Base-by-base conservation (phyloP, 2,888 invertebrate genomes). In the Ommatoiulus sabulosus region DNA sequence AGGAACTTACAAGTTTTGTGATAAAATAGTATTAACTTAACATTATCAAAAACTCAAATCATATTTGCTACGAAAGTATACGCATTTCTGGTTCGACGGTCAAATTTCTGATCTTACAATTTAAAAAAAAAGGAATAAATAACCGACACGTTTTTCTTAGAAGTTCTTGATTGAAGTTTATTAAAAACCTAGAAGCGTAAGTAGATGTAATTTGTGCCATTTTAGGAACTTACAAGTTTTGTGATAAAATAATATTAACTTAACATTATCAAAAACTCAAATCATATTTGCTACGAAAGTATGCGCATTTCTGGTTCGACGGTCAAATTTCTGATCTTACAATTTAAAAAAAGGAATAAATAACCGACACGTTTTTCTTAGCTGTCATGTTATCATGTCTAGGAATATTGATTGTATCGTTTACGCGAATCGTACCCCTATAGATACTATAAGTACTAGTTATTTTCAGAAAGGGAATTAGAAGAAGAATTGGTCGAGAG, bases 111-210 rank as follows among this genome's bases (percentile, higher is more conserved):
- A 72, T 72, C 24, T 24, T 24, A 35, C 72, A 3, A 63, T 63
- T 63, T 63, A n/a, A 63, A 63, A n/a, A 63, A 63, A 57, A 63
- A 63, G 20, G n/a, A 63, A 63, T 20, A 63, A 63, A 63, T n/a
- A 63, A 63, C 63, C n/a, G 6, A 6, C 0, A 63, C 12, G n/a
- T 12, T 63, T 63, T 63, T 57, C 57, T n/a, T n/a, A n/a, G n/a
- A n/a, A n/a, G n/a, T n/a, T n/a, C n/a, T 35, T 35, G 35, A 35
- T 35, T 35, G 35, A 35, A 35, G 35, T 35, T 35, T 35, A 35
- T 35, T 35, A 35, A 35, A 35, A 35, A 35, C 2, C 2, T 2
- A 35, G 1, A 0, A 35, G 35, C 35, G 2, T 35, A 35, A 35
- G 35, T 35, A 1, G 35, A 35, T 35, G 0, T 2, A 35, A 35